These are phyloP conservation scores for Harpalus rufipes DNA, from an alignment of 2,888 invertebrate species.

Conservation along the genomic window DNA sequence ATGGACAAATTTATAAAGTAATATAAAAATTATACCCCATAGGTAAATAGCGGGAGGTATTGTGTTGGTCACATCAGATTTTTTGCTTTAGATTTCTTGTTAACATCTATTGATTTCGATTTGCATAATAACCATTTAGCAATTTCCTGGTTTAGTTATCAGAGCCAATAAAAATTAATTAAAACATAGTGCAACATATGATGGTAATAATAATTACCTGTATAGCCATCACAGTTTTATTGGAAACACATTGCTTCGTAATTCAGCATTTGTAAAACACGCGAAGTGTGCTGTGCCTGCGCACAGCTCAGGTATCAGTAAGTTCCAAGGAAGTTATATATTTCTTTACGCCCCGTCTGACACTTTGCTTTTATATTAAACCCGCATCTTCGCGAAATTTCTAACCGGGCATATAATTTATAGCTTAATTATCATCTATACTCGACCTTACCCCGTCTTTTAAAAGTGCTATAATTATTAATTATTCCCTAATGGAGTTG, in stretches of 20 bases:
- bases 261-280: conserved; percentile 41
- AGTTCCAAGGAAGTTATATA: conserved; percentile 56
- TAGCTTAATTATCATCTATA: conserved; percentile 66
- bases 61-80: no score
- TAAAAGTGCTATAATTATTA: conserved; percentile 67
- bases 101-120: conserved; percentile 13
- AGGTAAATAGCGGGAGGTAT: no score
- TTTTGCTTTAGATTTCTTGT: not conserved
- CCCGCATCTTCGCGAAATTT: conserved; percentile 65
- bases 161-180: conserved; percentile 42
- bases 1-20: no score
- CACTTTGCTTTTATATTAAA: conserved; percentile 62
- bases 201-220: conserved; percentile 49
- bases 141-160: conserved; percentile 27
- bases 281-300: not conserved
- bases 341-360: conserved; percentile 36
- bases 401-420: conserved; percentile 62
- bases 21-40: no score
- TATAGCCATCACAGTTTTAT: conserved; percentile 37
- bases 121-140: conserved; percentile 41
- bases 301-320: conserved; percentile 48
- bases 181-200: conserved; percentile 39
- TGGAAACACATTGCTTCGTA: conserved; percentile 22
- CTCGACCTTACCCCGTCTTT: conserved; percentile 62
- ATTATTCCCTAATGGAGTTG: conserved; percentile 62